phyloP scores from a whole-genome alignment of 2,888 invertebrate genomes.

The Nomada fucata region DNA sequence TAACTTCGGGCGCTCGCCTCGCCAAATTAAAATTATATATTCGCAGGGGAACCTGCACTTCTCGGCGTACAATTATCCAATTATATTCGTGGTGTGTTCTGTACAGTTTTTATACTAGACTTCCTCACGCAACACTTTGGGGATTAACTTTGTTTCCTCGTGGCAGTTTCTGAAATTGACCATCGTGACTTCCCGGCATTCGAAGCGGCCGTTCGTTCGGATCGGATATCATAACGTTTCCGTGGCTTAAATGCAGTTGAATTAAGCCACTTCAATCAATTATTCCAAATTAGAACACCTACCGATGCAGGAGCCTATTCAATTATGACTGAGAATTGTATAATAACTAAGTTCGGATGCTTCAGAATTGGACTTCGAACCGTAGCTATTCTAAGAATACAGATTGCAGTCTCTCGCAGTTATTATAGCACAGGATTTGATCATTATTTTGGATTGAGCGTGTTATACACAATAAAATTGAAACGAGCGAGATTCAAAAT shows the following conservation, averaged over 20 bases:
- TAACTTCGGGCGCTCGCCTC: background rate
- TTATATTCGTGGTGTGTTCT: constrained; percentile 14
- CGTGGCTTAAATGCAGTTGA: background rate
- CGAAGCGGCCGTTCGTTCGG: constrained; percentile 12
- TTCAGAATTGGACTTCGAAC: no score
- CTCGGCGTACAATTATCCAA: background rate
- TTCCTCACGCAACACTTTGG: constrained; percentile 26
- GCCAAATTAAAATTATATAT: background rate
- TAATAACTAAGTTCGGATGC: no score
- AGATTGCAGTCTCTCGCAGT: no score
- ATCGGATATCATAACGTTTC: constrained; percentile 23
- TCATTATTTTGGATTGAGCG: no score
- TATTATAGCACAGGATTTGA: no score
- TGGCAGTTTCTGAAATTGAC: background rate
- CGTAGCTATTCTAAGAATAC: no score
- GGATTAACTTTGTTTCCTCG: constrained; percentile 23
- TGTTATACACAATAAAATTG: no score
- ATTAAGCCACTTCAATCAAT: constrained; percentile 2
- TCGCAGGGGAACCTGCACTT: background rate
- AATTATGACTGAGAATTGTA: no score
- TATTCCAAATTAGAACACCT: background rate
- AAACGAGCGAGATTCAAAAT: no score
- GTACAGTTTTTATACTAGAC: constrained; percentile 19
- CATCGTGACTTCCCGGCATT: constrained; percentile 38
- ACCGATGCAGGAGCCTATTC: no score